Conservation (phyloP, 2,113 vertebrate genomes). For the Leucoraja erinaceus region DNA sequence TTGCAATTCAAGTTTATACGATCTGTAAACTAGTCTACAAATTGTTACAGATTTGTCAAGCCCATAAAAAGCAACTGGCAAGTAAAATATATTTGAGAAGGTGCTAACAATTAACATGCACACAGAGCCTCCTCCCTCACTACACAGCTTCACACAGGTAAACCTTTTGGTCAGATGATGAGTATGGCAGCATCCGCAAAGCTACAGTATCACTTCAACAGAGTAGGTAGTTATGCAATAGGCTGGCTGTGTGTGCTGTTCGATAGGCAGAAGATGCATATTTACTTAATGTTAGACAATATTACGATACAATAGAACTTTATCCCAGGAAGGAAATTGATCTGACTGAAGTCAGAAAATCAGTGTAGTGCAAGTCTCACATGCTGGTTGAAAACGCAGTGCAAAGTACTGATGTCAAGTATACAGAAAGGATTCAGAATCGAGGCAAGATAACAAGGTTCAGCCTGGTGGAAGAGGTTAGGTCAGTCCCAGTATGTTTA, state of each 20-base stretch:
- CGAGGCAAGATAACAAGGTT: neutral
- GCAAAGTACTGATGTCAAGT: no score
- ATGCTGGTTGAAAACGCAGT: neutral
- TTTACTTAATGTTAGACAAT: neutral
- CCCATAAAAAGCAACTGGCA: neutral
- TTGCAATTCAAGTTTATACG: neutral
- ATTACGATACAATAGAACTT: neutral
- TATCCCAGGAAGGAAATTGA: no score
- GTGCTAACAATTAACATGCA: neutral
- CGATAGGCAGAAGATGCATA: neutral
- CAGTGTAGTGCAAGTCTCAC: neutral
- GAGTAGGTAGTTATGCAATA: neutral
- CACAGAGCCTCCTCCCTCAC: no score
- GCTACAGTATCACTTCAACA: neutral
- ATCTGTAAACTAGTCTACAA: neutral
- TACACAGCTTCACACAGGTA: neutral
- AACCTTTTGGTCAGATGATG: neutral
- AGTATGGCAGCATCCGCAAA: neutral
- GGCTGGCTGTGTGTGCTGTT: neutral
- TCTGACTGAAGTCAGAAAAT: no score
- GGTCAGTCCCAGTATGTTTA: neutral
- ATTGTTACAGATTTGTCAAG: neutral
- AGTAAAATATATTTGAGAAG: neutral
- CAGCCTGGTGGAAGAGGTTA: neutral
- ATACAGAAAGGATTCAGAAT: neutral